Conservation (phyloP, 2,113 vertebrate species). For the Sialia sialis region DNA sequence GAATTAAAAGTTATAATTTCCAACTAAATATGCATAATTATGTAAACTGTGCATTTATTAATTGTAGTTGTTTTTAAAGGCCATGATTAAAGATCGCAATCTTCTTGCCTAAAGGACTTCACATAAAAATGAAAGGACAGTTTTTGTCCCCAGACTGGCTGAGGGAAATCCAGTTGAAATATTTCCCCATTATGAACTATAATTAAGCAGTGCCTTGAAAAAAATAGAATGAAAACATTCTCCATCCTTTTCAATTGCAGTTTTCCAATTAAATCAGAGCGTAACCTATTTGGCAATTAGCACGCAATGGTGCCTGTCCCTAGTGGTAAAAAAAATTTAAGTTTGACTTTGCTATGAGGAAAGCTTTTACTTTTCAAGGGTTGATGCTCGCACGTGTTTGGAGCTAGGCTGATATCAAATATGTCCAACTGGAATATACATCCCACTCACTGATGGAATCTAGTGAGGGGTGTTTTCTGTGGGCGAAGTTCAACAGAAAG, state of each 20-base stretch:
- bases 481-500: not conserved
- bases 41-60: not conserved
- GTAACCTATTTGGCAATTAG: conserved; percentile 22
- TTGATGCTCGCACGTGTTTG: fast-evolving
- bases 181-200: not conserved
- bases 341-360: not conserved
- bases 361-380: not conserved
- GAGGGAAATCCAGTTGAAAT: conserved; percentile 7
- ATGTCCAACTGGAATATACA: not conserved
- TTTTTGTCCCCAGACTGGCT: not conserved
- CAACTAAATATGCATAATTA: not conserved
- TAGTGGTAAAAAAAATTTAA: conserved; percentile 8
- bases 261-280: conserved; percentile 43
- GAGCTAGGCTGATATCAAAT: not conserved
- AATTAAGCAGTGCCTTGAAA: not conserved
- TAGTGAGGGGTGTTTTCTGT: not conserved
- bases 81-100: not conserved
- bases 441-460: not conserved
- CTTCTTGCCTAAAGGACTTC: conserved; percentile 1
- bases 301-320: not conserved
- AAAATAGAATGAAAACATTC: not conserved
- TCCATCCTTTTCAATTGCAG: conserved; percentile 3
- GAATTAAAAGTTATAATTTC: not conserved
- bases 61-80: not conserved
- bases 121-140: not conserved